Base-by-base conservation (phyloP, 2,888 invertebrate species). In the Ectobius pallidus region DNA sequence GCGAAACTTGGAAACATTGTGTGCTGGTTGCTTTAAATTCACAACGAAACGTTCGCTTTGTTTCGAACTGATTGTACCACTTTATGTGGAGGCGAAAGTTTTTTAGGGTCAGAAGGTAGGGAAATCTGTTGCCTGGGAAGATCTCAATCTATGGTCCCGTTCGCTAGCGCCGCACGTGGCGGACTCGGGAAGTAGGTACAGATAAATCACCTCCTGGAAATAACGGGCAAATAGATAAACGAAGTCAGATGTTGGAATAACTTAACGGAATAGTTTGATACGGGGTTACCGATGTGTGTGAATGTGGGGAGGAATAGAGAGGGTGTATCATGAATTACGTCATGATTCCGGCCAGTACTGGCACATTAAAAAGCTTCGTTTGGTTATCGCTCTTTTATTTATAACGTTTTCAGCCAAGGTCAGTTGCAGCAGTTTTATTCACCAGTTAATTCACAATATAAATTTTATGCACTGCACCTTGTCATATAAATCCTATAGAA, bases 101-200 rank as follows among this genome's bases (percentile, higher is more conserved):
- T 49, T 49, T 49, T 14, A 3, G 34, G 14, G 11, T 2, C n/a
- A 18, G 62, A 34, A 6, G 16, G 7, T 18, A 30, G n/a, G 16
- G 25, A 65, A 65, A 46, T 46, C 65, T 65, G 30, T 58, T 58
- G 42, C 44, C 46, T 44, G 42, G 63, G 27, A 46, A 62, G 62
- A 70, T 55, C 16, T 46, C 32, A 44, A 70, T 70, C 55, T 70
- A 30, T 7, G 20, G 25, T 30, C 25, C 70, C 30, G 70, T 30
- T 42, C 16, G 49, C 62, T 62, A 62, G 62, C 70, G 70, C 62
- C 49, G 22, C 70, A 70, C 62, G 70, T 62, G 70, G 70, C 70
- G 42, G n/a, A 20, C 32, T 20, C 62, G 46, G 49, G 46, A 70
- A 62, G 32, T 30, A 65, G 9, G n/a, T 44, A 46, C 65, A 46